Evolutionary conservation across 2,888 invertebrate species (phyloP).

Genomic region (Rapana venosa): DNA sequence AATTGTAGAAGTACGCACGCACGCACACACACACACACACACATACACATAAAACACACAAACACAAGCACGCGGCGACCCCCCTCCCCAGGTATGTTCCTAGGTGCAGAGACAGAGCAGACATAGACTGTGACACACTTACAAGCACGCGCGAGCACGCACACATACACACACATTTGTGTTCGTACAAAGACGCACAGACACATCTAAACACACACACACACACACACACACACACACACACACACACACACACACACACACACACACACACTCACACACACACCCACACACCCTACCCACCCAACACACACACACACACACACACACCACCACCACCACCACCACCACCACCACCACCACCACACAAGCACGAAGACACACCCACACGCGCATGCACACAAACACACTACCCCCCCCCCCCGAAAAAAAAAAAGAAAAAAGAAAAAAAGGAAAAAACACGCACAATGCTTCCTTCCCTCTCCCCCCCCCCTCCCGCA

Average conservation of each 20-base stretch:
- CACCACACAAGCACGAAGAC: too few relatives aligned
- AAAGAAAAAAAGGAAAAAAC: too few relatives aligned
- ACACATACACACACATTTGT: background rate
- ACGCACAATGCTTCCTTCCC: too few relatives aligned
- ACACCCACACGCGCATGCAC: background rate
- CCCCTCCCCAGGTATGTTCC: too few relatives aligned
- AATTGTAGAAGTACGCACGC: background rate
- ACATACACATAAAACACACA: too few relatives aligned
- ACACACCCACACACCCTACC: background rate
- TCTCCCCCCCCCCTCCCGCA: too few relatives aligned
- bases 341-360: too few relatives aligned
- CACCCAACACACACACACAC: background rate
- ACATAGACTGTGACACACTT: background rate
- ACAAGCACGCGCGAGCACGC: background rate
- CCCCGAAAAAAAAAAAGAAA: too few relatives aligned
- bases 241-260: background rate
- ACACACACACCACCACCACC: too few relatives aligned
- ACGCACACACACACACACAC: background rate
- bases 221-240: slow-evolving; percentile 8
- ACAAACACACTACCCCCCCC: background rate
- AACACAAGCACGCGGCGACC: too few relatives aligned
- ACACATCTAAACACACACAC: slow-evolving; percentile 4
- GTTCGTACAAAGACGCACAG: background rate
- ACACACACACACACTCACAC: slow-evolving; percentile 9
- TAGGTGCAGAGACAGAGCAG: too few relatives aligned